A percentile compares a stretch with the other conserved stretches of the same genome.
These are phyloP conservation scores for Danio tinwini DNA, from an alignment of 2,797 vertebrate genomes.

Conservation along the genomic window DNA sequence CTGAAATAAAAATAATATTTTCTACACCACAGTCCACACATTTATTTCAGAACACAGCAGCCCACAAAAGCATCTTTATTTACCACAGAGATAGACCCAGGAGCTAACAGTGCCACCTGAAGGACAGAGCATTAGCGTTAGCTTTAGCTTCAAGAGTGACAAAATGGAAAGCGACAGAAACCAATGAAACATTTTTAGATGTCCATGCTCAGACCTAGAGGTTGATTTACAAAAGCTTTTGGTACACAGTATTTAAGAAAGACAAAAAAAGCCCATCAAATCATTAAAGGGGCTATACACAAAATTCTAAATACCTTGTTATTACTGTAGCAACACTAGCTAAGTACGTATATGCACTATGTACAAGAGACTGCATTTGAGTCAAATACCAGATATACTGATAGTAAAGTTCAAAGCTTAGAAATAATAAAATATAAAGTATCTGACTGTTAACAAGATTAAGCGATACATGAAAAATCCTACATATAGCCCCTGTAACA, in stretches of 20 bases:
- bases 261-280: neutral
- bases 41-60: neutral
- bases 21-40: neutral
- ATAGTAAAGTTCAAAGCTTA: too few relatives aligned
- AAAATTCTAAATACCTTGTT: too few relatives aligned
- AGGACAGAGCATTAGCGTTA: conserved; percentile 68
- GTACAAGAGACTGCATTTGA: too few relatives aligned
- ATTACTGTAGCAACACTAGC: too few relatives aligned
- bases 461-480: too few relatives aligned
- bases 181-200: neutral
- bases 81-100: conserved; percentile 98
- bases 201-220: neutral
- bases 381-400: too few relatives aligned
- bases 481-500: neutral
- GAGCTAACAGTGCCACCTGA: conserved; percentile 88
- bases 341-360: too few relatives aligned
- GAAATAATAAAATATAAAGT: too few relatives aligned
- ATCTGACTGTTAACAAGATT: too few relatives aligned
- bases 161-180: conserved; percentile 12
- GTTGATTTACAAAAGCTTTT: conserved; percentile 10
- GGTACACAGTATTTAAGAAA: neutral
- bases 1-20: too few relatives aligned
- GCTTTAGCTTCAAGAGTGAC: neutral
- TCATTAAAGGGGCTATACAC: too few relatives aligned
- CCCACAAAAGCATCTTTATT: conserved; percentile 71